Percentiles rank a stretch among this genome's conserved stretches.
Conservation (phyloP, 2,113 vertebrate species). For the Calyptomena viridis region DNA sequence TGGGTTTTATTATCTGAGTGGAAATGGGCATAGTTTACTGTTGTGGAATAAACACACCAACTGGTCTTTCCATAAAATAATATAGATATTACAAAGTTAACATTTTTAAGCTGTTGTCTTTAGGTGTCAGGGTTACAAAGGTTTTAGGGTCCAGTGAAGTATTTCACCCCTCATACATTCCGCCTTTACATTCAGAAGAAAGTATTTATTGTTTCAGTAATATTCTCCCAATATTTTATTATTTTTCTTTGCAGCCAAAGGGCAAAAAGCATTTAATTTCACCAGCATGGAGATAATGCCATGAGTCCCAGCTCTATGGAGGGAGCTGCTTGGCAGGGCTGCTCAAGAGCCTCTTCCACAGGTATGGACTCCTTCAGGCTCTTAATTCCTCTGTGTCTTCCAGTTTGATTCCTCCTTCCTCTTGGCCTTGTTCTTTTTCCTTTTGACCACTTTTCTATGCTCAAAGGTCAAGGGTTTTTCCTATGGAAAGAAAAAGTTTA, state of each 20-base stretch:
- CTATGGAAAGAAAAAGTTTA: conserved; percentile 3
- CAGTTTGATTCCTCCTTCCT: background rate
- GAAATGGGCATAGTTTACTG: background rate
- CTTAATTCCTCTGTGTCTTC: background rate
- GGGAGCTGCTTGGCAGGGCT: background rate
- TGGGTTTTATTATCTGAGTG: background rate
- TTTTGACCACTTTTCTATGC: conserved; percentile 9
- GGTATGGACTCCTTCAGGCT: background rate
- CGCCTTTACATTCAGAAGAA: no score
- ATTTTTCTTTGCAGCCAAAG: background rate
- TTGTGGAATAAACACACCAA: background rate
- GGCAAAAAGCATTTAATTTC: conserved; percentile 1
- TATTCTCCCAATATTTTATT: background rate
- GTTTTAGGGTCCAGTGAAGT: background rate
- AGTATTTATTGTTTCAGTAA: background rate
- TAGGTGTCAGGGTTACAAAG: background rate
- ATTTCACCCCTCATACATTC: background rate
- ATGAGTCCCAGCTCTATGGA: background rate
- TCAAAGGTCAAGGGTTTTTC: conserved; percentile 25
- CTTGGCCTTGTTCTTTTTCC: conserved; percentile 33
- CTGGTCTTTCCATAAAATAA: background rate
- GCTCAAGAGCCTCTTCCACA: background rate
- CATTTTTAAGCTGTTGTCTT: background rate
- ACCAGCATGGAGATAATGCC: background rate
- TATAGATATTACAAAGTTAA: background rate